Evolutionary conservation across 2,113 vertebrate genomes (phyloP), one percentile per base, ranked within the genome.

Genomic region (Rousettus leschenaultii): DNA sequence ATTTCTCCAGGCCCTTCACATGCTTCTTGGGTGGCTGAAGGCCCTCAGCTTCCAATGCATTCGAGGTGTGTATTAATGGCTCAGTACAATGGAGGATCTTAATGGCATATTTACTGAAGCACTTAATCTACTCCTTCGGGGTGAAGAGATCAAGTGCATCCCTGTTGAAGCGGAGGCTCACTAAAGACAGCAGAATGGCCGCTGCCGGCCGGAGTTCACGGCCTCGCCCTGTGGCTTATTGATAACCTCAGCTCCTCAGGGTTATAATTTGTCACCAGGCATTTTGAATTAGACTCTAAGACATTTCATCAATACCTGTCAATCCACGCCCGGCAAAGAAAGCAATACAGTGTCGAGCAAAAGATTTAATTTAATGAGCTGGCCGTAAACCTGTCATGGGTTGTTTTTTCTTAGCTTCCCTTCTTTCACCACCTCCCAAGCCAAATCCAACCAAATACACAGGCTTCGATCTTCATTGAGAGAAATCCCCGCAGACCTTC

Each of bases 291-390:
- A 83, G 89, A 92, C 94, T 75, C 92, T 70, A 45, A 92, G 96
- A 85, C 22, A 85, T 86, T 86, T 95, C 63, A 70, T 96, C 92
- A 93, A 90, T 97, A 89, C 77, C 96, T 96, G 94, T 93, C 91
- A 90, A 96, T 97, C 92, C 83, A 90, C 87, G 92, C 35, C 38
- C 74, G 78, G 71, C 73, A 97, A 86, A 96, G 82, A 97, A 94
- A 96, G 96, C 86, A 85, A 79, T 77, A 75, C 35, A 90, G 68
- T 87, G 84, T 91, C 86, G 94, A 89, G 77, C 24, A 66, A 71
- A 91, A 86, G 86, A 71, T 89, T 93, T 88, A 85, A 85, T 84
- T 97, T 96, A 97, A 95, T 3, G 53, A 90, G 59, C 59, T 63
- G 78, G 43, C 51, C 63, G 77, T 96, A 95, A 96, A 95, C 77